phyloP scores from a whole-genome alignment of 2,113 vertebrate species.

The Spermophilus dauricus region DNA sequence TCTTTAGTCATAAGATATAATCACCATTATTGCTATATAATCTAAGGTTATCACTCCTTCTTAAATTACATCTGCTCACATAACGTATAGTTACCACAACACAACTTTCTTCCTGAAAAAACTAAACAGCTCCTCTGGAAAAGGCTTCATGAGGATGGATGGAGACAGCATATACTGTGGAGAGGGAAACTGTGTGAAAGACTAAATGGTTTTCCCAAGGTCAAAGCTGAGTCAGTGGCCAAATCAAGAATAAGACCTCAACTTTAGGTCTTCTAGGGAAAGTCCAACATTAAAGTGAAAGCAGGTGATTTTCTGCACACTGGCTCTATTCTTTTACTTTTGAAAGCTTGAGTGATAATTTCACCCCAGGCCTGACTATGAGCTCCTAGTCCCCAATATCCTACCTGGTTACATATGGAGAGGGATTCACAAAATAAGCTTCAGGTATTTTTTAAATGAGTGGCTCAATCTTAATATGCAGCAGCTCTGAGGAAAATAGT shows the following conservation, averaged over 20 bases:
- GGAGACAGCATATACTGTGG: not conserved
- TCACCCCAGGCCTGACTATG: not conserved
- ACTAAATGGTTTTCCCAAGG: conserved; percentile 49
- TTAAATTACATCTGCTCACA: conserved; percentile 7
- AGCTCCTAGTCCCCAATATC: not conserved
- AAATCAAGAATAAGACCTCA: not conserved
- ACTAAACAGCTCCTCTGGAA: not conserved
- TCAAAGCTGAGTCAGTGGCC: conserved; percentile 58
- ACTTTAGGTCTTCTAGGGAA: conserved; percentile 53
- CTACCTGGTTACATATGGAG: not conserved
- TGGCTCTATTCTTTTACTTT: not conserved
- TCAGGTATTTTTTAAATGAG: conserved; percentile 23
- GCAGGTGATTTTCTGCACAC: not conserved
- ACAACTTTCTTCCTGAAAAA: conserved; percentile 27
- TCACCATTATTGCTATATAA: not conserved
- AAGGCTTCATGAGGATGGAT: not conserved
- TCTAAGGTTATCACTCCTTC: not conserved
- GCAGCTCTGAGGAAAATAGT: not conserved
- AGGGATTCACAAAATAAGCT: not conserved
- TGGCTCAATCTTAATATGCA: not conserved
- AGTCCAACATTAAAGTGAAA: conserved; percentile 54
- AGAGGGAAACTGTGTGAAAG: conserved; percentile 35
- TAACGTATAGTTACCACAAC: not conserved
- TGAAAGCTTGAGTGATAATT: not conserved
- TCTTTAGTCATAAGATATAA: not conserved